phyloP scores from a whole-genome alignment of 2,888 invertebrate species.

The Theretra japonica region DNA sequence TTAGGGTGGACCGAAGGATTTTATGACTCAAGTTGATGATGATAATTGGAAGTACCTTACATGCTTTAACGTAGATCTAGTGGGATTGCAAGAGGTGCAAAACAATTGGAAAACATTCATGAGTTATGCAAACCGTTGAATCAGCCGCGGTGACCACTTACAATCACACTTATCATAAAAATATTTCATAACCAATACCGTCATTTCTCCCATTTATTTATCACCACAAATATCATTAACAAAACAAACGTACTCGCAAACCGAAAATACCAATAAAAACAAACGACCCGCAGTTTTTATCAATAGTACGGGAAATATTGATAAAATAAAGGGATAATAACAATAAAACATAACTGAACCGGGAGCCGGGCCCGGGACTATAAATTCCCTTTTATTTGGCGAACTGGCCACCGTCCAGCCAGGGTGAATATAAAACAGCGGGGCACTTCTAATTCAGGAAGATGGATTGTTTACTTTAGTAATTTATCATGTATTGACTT shows the following conservation, averaged over 20 bases:
- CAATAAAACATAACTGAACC: slow-evolving; percentile 51
- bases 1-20: no score
- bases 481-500: slow-evolving; percentile 40
- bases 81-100: no score
- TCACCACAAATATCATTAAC: slow-evolving; percentile 37
- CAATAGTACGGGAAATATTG: slow-evolving; percentile 42
- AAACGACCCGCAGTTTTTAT: slow-evolving; percentile 37
- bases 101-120: no score
- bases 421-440: slow-evolving; percentile 51
- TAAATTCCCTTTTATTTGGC: slow-evolving; percentile 48
- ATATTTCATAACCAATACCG: not conserved
- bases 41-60: no score
- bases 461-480: slow-evolving; percentile 51
- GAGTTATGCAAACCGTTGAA: no score
- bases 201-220: not conserved
- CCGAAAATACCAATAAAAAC: slow-evolving; percentile 55
- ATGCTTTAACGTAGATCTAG: no score
- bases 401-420: slow-evolving; percentile 47
- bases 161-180: no score
- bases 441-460: slow-evolving; percentile 47
- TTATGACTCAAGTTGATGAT: no score
- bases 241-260: slow-evolving; percentile 65
- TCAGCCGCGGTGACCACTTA: no score
- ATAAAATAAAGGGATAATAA: slow-evolving; percentile 56
- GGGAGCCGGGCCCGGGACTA: slow-evolving; percentile 39